These are phyloP conservation scores for Ruditapes philippinarum DNA, from an alignment of 1,140 invertebrate species.

Conservation along the genomic window DNA sequence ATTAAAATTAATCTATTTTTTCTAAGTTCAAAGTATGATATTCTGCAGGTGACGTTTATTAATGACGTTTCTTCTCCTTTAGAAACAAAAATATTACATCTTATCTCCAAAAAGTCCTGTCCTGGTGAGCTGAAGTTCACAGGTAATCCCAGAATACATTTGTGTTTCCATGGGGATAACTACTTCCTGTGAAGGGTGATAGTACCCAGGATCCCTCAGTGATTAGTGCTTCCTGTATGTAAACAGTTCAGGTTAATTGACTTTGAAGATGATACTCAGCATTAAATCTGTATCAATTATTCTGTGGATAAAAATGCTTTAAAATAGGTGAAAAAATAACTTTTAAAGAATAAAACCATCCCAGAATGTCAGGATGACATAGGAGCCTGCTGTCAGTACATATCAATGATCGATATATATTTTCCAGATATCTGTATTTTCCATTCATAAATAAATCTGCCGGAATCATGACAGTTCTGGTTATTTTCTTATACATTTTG, in stretches of 20 bases:
- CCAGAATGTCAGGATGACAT: not conserved
- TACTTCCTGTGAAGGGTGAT: conserved; percentile 37
- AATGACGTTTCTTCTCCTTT: conserved; percentile 24
- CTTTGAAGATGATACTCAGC: not conserved
- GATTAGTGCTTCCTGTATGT: conserved; percentile 39
- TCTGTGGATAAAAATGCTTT: not conserved
- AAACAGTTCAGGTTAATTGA: not conserved
- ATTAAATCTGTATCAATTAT: conserved; percentile 5
- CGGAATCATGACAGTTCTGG: not conserved
- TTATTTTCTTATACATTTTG: not conserved
- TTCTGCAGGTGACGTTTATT: conserved; percentile 1
- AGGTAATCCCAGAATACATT: conserved; percentile 8
- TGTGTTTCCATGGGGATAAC: conserved; percentile 23
- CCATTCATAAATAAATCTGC: conserved; percentile 4
- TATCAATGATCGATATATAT: not conserved
- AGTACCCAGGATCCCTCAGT: conserved; percentile 30
- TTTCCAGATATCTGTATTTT: not conserved
- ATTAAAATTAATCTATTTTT: conserved; percentile 5
- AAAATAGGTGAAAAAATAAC: not conserved
- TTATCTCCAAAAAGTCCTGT: not conserved
- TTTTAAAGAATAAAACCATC: not conserved
- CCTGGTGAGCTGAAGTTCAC: not conserved
- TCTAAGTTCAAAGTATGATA: not conserved
- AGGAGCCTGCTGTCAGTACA: not conserved
- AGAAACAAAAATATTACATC: not conserved